Conservation (phyloP, 30 jellyfish, hydroid and myxozoan species). For the Aurelia sp. region DNA sequence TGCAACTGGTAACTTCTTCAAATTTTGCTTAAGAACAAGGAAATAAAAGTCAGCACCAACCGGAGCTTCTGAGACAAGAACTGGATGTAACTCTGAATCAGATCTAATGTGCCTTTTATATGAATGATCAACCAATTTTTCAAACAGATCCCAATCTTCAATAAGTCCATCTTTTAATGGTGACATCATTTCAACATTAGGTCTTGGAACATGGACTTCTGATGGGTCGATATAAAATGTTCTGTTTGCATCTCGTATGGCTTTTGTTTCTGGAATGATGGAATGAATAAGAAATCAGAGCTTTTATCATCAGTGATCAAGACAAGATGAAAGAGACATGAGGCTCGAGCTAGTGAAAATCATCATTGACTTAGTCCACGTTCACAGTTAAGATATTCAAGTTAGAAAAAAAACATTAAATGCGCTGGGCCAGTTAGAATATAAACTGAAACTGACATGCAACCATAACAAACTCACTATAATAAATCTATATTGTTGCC, state of each 20-base stretch:
- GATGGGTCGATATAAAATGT: slow-evolving; percentile 60
- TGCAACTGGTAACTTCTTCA: too few relatives aligned
- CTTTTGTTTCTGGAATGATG: slow-evolving; percentile 28
- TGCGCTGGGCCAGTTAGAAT: too few relatives aligned
- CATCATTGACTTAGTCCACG: too few relatives aligned
- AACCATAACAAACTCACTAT: too few relatives aligned
- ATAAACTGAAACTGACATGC: too few relatives aligned
- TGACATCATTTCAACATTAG: slow-evolving; percentile 88
- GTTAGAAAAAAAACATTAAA: too few relatives aligned
- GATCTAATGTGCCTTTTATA: slow-evolving; percentile 90
- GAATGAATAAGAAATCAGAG: not conserved
- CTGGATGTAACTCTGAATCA: slow-evolving; percentile 94
- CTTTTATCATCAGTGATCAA: too few relatives aligned
- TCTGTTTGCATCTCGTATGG: slow-evolving; percentile 31
- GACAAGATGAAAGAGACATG: too few relatives aligned
- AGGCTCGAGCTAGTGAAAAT: too few relatives aligned
- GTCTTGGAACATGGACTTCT: slow-evolving; percentile 65
- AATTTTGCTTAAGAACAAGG: too few relatives aligned
- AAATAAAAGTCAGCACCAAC: slow-evolving; percentile 47
- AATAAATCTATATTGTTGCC: too few relatives aligned
- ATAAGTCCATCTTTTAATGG: slow-evolving; percentile 94
- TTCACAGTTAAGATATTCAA: too few relatives aligned
- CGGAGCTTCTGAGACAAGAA: slow-evolving; percentile 96
- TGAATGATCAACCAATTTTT: slow-evolving; percentile 84
- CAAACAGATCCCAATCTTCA: slow-evolving; percentile 98